phyloP scores from a whole-genome alignment of 2,888 invertebrate species.

The Polietes domitor region DNA sequence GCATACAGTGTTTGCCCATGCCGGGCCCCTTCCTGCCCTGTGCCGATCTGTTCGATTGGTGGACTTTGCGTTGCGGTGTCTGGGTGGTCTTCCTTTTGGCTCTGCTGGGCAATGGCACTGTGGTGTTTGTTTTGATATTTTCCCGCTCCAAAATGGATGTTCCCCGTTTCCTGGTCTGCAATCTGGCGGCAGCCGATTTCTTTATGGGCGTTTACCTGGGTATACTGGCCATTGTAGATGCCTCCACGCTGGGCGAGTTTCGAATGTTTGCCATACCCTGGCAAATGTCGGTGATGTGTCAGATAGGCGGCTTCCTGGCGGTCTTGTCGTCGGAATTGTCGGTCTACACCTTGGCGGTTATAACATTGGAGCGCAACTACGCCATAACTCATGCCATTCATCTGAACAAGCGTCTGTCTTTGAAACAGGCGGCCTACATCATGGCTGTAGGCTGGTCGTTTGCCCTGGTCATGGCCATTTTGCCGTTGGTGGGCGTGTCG shows the following conservation, averaged over 20 bases:
- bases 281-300: slow-evolving; percentile 97
- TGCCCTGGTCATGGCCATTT: slow-evolving; percentile 90
- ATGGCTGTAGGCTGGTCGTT: slow-evolving; percentile 97
- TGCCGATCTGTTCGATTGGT: slow-evolving; percentile 98
- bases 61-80: slow-evolving; percentile 97
- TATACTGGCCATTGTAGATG: slow-evolving; percentile 96
- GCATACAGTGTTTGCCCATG: slow-evolving; percentile 88
- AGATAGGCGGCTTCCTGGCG: slow-evolving; percentile 96
- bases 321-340: slow-evolving; percentile 96
- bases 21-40: slow-evolving; percentile 97
- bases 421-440: slow-evolving; percentile 94
- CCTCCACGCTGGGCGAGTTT: slow-evolving; percentile 96
- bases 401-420: slow-evolving; percentile 94
- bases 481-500: slow-evolving; percentile 95
- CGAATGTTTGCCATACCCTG: slow-evolving; percentile 97
- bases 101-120: slow-evolving; percentile 96
- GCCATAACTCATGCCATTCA: slow-evolving; percentile 99
- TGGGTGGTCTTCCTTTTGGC: slow-evolving; percentile 98
- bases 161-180: slow-evolving; percentile 97
- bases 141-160: slow-evolving; percentile 97
- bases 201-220: slow-evolving; percentile 98
- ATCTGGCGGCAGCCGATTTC: slow-evolving; percentile 97
- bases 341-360: slow-evolving; percentile 97
- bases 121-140: slow-evolving; percentile 95
- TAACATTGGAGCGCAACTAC: slow-evolving; percentile 96